phyloP scores from a whole-genome alignment of 1,140 invertebrate species.

The Aphelenchoides avenae region DNA sequence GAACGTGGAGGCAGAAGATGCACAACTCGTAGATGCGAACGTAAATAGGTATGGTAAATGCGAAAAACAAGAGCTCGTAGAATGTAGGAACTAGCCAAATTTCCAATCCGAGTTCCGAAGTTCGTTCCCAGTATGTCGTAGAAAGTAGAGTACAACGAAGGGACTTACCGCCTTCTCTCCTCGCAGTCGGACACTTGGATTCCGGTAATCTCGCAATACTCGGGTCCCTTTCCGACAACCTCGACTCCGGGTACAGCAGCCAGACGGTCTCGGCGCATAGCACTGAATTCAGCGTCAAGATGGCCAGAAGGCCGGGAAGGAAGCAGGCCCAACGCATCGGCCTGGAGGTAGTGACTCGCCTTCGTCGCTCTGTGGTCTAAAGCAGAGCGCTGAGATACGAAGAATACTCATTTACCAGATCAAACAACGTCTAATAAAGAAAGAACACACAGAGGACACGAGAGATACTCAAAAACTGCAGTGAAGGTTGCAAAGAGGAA shows the following conservation, averaged over 20 bases:
- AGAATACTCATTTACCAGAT: too few species aligned
- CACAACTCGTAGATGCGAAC: background rate
- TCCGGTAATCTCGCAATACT: conserved; percentile 26
- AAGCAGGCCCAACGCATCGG: too few species aligned
- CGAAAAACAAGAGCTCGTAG: background rate
- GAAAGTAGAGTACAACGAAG: background rate
- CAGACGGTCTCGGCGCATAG: conserved; percentile 6
- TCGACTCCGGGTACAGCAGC: conserved; percentile 26
- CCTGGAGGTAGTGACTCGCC: too few species aligned
- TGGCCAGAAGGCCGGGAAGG: too few species aligned
- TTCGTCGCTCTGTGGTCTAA: too few species aligned
- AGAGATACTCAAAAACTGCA: too few species aligned
- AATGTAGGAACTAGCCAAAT: background rate
- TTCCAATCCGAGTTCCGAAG: background rate
- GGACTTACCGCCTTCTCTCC: conserved; percentile 31
- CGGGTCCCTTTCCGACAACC: conserved; percentile 18
- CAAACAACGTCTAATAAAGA: too few species aligned
- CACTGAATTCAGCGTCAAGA: too few species aligned
- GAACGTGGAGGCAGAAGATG: too few species aligned
- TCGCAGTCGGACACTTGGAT: conserved; percentile 37
- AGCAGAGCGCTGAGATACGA: too few species aligned
- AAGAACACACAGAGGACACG: too few species aligned
- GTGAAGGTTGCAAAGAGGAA: too few species aligned
- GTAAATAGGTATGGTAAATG: background rate
- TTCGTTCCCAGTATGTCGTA: conserved; percentile 9